phyloP scores from a whole-genome alignment of 2,888 invertebrate species.

The Bellardia bayeri region DNA sequence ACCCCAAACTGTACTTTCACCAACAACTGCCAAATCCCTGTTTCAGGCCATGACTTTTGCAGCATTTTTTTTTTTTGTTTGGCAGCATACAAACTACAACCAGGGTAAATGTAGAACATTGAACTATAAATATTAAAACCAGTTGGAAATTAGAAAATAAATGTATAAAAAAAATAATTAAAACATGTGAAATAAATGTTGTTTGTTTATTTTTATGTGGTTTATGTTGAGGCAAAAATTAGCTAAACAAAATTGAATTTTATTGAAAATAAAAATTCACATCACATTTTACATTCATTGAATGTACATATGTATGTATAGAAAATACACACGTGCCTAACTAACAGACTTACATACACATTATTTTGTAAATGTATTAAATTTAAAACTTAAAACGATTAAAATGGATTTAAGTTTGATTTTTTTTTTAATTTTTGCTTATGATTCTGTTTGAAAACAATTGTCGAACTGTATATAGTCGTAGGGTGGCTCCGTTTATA shows the following conservation, averaged over 20 bases:
- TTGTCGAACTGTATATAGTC: neutral
- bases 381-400: constrained; percentile 48
- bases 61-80: neutral
- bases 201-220: constrained; percentile 47
- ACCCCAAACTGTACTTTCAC: neutral
- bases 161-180: neutral
- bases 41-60: neutral
- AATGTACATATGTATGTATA: neutral
- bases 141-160: constrained; percentile 38
- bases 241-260: constrained; percentile 48
- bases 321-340: neutral
- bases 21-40: neutral
- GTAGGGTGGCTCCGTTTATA: too few relatives aligned
- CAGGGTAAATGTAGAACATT: constrained; percentile 13
- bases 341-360: neutral
- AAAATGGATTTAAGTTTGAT: constrained; percentile 45
- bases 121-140: constrained; percentile 40
- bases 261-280: constrained; percentile 28
- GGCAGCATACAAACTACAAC: neutral
- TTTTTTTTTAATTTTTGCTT: constrained; percentile 13
- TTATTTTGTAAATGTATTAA: constrained; percentile 34
- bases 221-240: constrained; percentile 42
- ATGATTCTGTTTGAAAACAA: constrained; percentile 36
- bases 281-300: neutral
- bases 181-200: constrained; percentile 31